Percentiles rank a stretch among this genome's conserved stretches.
Evolutionary conservation across 1,140 invertebrate genomes (phyloP).

Genomic region (Solenopsis invicta): DNA sequence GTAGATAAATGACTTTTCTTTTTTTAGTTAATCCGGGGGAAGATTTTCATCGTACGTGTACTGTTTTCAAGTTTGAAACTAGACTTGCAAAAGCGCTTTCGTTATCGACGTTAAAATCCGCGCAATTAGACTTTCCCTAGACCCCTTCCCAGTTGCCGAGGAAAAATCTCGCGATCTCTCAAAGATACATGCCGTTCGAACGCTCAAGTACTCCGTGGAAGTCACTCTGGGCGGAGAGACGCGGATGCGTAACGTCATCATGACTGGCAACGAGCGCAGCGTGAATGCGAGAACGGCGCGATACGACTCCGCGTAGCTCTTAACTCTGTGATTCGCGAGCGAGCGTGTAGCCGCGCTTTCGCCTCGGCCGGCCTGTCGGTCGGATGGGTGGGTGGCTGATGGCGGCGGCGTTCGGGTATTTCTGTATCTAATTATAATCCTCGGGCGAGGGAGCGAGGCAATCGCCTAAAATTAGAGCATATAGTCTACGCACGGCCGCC

Average conservation of each 20-base stretch:
- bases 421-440: slow-evolving; percentile 87
- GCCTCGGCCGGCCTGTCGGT: slow-evolving; percentile 56
- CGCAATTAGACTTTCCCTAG: background rate
- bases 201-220: background rate
- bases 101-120: background rate
- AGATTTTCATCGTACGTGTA: background rate
- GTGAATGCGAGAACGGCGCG: slow-evolving; percentile 34
- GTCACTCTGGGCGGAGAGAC: slow-evolving; percentile 31
- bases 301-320: slow-evolving; percentile 26
- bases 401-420: slow-evolving; percentile 84
- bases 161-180: background rate
- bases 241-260: slow-evolving; percentile 28
- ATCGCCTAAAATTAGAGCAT: slow-evolving; percentile 87
- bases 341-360: slow-evolving; percentile 66
- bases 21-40: background rate
- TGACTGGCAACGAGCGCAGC: slow-evolving; percentile 20
- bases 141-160: background rate
- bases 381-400: slow-evolving; percentile 72
- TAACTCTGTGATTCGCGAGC: slow-evolving; percentile 62
- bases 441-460: slow-evolving; percentile 86
- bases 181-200: slow-evolving; percentile 1
- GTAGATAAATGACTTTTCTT: background rate
- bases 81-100: background rate
- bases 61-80: background rate
- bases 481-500: slow-evolving; percentile 82